Percentiles rank a stretch among this genome's conserved stretches.
These are phyloP conservation scores for Pyxicephalus adspersus DNA, from an alignment of 2,113 vertebrate genomes.

Conservation along the genomic window DNA sequence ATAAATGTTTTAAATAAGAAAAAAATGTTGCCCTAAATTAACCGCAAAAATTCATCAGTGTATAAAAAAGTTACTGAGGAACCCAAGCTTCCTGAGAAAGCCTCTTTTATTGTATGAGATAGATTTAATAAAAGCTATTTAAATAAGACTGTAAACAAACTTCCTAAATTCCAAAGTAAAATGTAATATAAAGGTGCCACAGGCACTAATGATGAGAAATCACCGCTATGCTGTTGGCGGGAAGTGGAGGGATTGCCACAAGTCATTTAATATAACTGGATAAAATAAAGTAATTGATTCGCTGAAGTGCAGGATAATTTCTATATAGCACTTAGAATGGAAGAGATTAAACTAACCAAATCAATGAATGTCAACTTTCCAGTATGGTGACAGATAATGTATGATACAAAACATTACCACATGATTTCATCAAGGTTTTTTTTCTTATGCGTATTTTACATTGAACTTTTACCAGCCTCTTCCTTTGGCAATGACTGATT, in stretches of 20 bases:
- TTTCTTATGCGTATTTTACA: background rate
- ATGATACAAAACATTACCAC: constrained; percentile 44
- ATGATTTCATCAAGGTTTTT: constrained; percentile 34
- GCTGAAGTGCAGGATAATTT: constrained; percentile 29
- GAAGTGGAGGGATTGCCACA: constrained; percentile 5
- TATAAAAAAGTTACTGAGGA: too few species aligned
- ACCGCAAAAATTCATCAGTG: too few species aligned
- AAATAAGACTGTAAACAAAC: too few species aligned
- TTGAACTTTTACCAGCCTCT: background rate
- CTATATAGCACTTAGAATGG: constrained; percentile 36
- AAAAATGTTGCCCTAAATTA: too few species aligned
- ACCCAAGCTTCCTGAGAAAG: too few species aligned
- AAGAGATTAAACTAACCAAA: constrained; percentile 40
- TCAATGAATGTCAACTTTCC: constrained; percentile 36
- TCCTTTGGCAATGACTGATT: constrained; percentile 37
- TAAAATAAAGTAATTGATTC: constrained; percentile 15
- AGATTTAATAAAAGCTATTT: too few species aligned
- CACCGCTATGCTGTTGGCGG: constrained; percentile 27
- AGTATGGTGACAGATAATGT: constrained; percentile 33
- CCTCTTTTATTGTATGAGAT: too few species aligned
- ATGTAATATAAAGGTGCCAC: constrained; percentile 5
- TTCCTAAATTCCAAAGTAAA: constrained; percentile 5
- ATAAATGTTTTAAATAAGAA: too few species aligned
- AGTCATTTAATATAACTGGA: constrained; percentile 1
- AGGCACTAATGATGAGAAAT: constrained; percentile 22